Evolutionary conservation across 2,888 invertebrate genomes (phyloP), one percentile per base, ranked within the genome.

Genomic region (Chloroclystis v-ata): DNA sequence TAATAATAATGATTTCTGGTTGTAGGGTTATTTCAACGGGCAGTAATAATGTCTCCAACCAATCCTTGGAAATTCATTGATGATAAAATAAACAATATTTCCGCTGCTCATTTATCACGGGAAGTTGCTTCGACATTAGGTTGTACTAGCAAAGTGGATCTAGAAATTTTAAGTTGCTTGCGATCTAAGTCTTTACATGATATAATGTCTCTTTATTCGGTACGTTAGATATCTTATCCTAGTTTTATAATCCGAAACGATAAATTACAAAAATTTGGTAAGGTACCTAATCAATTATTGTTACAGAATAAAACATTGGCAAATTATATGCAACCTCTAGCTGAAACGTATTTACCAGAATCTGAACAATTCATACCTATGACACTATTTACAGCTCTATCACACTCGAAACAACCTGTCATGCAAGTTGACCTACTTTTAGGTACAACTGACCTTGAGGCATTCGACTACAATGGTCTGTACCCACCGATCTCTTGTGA

Each of bases 361-460:
- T 82, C 88, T 4, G 90, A 91, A 61, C 90, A 90, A 63, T 92
- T 91, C 67, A 78, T 92, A 56, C 91, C 92, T 4, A 63, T 74
- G 47, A 81, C 90, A 49, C 89, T 92, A 26, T 65, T 80, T 25
- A 74, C 77, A 49, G 89, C 90, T 30, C 72, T 93, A 20, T 82
- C 88, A n/a, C 74, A 90, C 37, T 72, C 85, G 43, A 74, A 73
- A 43, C 69, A 90, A 46, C 78, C 85, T 48, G 89, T 84, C 59
- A 75, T 87, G 45, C 89, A 90, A 70, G 89, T 94, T 10, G 92
- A 93, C 20, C 75, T 93, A 35, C 76, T 94, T 43, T 86, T 92
- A 39, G 94, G 94, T 13, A 89, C 92, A 40, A 90, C 91, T n/a
- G 90, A 90, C 60, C 90, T 92, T 56, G 92, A 93, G 69, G 90